phyloP scores from a whole-genome alignment of 2,797 vertebrate genomes.

The Eulemur coronatus region DNA sequence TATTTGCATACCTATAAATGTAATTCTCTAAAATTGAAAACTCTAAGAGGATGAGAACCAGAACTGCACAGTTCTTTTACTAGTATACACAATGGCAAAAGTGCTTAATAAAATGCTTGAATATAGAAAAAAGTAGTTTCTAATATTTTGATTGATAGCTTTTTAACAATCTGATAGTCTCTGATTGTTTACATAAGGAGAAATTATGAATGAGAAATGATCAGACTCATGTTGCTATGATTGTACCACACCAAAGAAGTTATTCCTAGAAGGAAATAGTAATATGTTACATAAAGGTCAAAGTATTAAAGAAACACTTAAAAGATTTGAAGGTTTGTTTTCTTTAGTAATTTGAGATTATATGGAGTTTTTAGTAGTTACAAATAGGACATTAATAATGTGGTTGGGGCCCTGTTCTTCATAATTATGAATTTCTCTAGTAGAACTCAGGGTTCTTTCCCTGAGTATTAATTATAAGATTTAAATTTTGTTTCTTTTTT shows the following conservation, averaged over 20 bases:
- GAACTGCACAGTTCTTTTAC: not conserved
- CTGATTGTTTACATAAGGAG: conserved; percentile 34
- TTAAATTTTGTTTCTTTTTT: conserved; percentile 56
- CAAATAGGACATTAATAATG: conserved; percentile 4
- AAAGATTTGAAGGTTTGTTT: conserved; percentile 30
- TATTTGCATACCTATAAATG: conserved; percentile 13
- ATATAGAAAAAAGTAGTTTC: not conserved
- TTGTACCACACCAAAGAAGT: not conserved
- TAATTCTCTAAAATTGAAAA: not conserved
- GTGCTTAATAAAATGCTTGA: conserved; percentile 25
- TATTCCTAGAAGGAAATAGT: conserved; percentile 10
- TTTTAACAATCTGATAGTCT: conserved; percentile 12
- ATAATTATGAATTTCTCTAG: conserved; percentile 30
- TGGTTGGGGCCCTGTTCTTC: not conserved
- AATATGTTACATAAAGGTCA: conserved; percentile 4
- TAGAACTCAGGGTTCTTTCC: conserved; percentile 22
- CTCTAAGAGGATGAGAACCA: not conserved
- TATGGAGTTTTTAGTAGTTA: conserved; percentile 7
- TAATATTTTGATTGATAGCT: not conserved
- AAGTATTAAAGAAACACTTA: conserved; percentile 33
- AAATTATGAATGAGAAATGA: conserved; percentile 43
- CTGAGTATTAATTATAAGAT: conserved; percentile 19
- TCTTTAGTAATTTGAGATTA: conserved; percentile 40
- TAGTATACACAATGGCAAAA: not conserved
- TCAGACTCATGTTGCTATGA: not conserved